Base-by-base conservation (phyloP, 1,140 invertebrate genomes). In the Drosophila grimshawi region DNA sequence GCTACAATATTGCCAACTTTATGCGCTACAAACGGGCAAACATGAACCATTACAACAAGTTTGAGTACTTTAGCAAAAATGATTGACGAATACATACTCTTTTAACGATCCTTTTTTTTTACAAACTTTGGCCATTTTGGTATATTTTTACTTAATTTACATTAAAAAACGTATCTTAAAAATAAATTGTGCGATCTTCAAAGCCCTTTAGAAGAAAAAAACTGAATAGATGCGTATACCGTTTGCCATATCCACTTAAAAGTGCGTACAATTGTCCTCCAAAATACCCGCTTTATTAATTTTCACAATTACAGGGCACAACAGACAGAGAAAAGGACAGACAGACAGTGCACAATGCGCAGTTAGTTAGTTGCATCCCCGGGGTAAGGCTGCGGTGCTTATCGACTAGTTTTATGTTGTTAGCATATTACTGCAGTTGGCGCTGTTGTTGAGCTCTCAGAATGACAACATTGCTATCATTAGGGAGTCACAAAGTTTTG, bases 321-420 rank as follows among this genome's bases (percentile, higher is more conserved):
- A 11, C 48, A 51, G 48, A 11, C 48, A 51, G 48, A 5, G 30
- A 35, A 6, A 33, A 10, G 8, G 10, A 35, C 10, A 52, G 10
- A 35, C 10, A 52, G 30, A 11, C 30, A 10, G n/a, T 3, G 11
- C n/a, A 30, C 6, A 11, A 30, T 19, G 8, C 30, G 48, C 48
- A 49, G 29, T 32, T 45, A 48, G 57, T 60, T 60, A 60, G 32
- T 35, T 8, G 53, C 27, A 59, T 59, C 53, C 45, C 64, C 30
- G 35, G 55, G 64, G 43, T 10, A 19, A 29, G 5, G 52, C 7
- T 27, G 6, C 11, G 33, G 27, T 30, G 29, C 19, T 30, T 59
- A 57, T 67, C 64, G 33, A 67, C 53, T 48, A 66, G 43, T 49
- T 66, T 66, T 35, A 57, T 30, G 53, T 10, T 48, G 41, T 66